Evolutionary conservation across 2,888 invertebrate species (phyloP), one percentile per base, ranked within the genome.

Genomic region (Drosophila stalkeri): DNA sequence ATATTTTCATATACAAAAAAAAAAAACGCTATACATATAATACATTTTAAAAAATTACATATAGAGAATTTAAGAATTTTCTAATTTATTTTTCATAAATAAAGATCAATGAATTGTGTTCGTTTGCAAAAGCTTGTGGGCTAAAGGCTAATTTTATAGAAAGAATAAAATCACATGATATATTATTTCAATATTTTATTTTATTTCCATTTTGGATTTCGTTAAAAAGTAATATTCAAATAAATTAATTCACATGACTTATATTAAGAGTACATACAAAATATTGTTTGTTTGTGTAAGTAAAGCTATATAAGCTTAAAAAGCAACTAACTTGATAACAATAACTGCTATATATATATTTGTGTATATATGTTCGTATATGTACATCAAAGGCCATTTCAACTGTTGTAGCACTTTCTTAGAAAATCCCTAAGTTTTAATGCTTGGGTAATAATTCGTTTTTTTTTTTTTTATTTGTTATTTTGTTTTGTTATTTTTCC

Each of bases 231-330:
- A 65, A 35, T 54, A 51, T 64, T 81, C 27, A 55, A 80, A 81
- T 84, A 78, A 84, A 75, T 81, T 66, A 68, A 41, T 75, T 62
- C 64, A 68, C 47, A 54, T 55, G 61, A 47, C 64, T 69, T 75
- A 84, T 60, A 63, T 1, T 65, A 55, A 18, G 20, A 39, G 52
- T 54, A 47, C 20, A 37, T 27, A 23, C 6, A 51, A 57, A 68
- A 68, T 43, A 14, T 33, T 39, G 12, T 18, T 37, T 20, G 51
- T 65, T 65, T 37, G 31, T 39, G 57, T 62, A 41, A 43, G 23
- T 39, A 41, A 33, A 18, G n/a, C 31, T 59, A 60, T 62, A 51
- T 51, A 61, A 49, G 64, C 59, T 55, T 51, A 60, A 41, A 27
- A 64, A 31, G 47, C 61, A 44, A 47, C 6, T 23, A 56, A 33